Evolutionary conservation across 2,113 vertebrate genomes (phyloP), one percentile per base, ranked within the genome.

Genomic region (Macrotus californicus): DNA sequence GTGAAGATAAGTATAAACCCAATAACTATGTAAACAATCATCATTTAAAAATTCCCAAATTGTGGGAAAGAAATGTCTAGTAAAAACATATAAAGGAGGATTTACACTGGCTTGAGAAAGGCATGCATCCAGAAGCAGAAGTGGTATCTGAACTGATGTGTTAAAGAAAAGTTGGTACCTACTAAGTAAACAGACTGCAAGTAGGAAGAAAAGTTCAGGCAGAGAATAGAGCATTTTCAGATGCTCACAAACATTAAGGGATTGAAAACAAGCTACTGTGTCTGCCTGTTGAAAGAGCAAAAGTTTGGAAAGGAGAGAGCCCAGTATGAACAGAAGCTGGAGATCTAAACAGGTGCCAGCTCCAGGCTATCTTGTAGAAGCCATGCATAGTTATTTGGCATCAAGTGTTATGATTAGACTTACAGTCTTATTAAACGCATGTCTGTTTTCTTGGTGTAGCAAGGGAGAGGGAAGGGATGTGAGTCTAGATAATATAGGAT

Each of bases 271-370:
- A 19, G 14, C 15, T 8, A 2, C 0, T 16, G 2, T 18, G 24
- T 56, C 7, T 86, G 36, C 7, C n/a, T 69, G 19, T 26, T 29
- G 5, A 80, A 46, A 67, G 22, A 75, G 24, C 29, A 70, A 36
- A 15, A 7, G 0, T 21, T 46, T 0, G 36, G 13, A 31, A 21
- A 61, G 24, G 1, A 13, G 24, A 9, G 34, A 36, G 4, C 21
- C 1, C 13, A 14, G 2, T 36, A 22, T 18, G 11, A 29, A 43
- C 1, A 50, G 15, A 64, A 64, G 3, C 16, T n/a, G 12, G 79
- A 21, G 12, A 26, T 7, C 41, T 36, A 56, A 64, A 3, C 31
- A 48, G 2, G 2, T 39, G 3, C 3, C 6, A 15, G 80, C 34
- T 31, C 21, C 13, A 31, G 36, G 24, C 15, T 14, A 12, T 56